Evolutionary conservation across 2,888 invertebrate genomes (phyloP).

Genomic region (Drosophila neonasuta): DNA sequence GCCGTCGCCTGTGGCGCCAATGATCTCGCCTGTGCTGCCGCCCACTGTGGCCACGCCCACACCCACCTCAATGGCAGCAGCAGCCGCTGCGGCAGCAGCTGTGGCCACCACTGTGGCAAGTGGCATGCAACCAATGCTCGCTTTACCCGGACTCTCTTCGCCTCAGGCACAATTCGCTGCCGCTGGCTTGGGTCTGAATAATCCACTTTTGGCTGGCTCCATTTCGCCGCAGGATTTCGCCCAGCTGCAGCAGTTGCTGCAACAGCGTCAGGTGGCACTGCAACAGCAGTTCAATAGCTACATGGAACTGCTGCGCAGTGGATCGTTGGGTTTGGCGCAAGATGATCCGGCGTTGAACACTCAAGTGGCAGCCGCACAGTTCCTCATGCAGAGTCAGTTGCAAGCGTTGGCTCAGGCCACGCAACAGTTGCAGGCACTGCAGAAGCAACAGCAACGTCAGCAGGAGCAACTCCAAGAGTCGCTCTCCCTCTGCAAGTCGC

Average conservation of each 20-base stretch:
- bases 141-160: constrained; percentile 68
- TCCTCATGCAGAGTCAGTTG: constrained; percentile 88
- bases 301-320: constrained; percentile 80
- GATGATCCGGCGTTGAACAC: constrained; percentile 79
- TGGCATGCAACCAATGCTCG: constrained; percentile 65
- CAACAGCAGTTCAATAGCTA: constrained; percentile 82
- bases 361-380: constrained; percentile 85
- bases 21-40: constrained; percentile 48
- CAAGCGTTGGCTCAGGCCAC: constrained; percentile 93
- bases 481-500: constrained; percentile 55
- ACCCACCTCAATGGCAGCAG: constrained; percentile 54
- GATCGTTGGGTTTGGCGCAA: constrained; percentile 72
- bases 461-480: constrained; percentile 40
- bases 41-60: constrained; percentile 37
- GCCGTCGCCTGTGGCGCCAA: constrained; percentile 36
- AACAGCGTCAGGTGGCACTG: constrained; percentile 80
- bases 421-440: constrained; percentile 91
- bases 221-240: constrained; percentile 80
- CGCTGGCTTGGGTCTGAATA: constrained; percentile 64
- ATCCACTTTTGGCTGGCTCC: constrained; percentile 69
- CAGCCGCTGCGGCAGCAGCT: constrained; percentile 46
- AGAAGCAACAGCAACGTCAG: constrained; percentile 83
- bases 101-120: constrained; percentile 47
- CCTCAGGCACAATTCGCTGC: constrained; percentile 76
- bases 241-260: constrained; percentile 80